Percentiles rank a stretch among this genome's conserved stretches.
phyloP scores from a whole-genome alignment of 2,113 vertebrate genomes.

The Hemiscyllium ocellatum region DNA sequence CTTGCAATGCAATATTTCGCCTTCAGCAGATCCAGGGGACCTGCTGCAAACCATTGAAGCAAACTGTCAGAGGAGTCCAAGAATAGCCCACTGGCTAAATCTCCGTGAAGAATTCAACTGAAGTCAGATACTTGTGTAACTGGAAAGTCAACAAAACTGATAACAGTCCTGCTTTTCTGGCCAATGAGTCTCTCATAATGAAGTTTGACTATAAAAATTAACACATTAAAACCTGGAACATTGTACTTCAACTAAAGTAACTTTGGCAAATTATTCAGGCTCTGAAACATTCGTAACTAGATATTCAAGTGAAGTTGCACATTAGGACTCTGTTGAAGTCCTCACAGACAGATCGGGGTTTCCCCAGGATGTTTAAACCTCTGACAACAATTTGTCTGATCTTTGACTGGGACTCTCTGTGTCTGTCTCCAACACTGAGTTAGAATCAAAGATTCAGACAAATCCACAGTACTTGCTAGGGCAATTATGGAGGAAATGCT shows the following conservation, averaged over 20 bases:
- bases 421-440: no score
- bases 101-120: neutral
- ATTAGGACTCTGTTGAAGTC: no score
- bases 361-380: no score
- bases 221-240: neutral
- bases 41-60: neutral
- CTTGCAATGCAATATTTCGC: neutral
- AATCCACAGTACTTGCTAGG: no score
- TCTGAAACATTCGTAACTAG: no score
- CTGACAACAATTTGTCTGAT: no score
- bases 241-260: neutral
- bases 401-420: no score
- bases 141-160: neutral
- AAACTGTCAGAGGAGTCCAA: neutral
- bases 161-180: neutral
- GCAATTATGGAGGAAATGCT: no score
- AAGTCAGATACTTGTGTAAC: neutral
- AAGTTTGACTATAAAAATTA: neutral
- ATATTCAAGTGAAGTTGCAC: no score
- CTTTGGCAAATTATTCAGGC: no score
- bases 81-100: neutral
- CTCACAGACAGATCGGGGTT: no score
- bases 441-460: no score
- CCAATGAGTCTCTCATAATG: neutral
- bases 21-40: neutral